Evolutionary conservation across 2,888 invertebrate genomes (phyloP).

Genomic region (Tanypteryx hageni): DNA sequence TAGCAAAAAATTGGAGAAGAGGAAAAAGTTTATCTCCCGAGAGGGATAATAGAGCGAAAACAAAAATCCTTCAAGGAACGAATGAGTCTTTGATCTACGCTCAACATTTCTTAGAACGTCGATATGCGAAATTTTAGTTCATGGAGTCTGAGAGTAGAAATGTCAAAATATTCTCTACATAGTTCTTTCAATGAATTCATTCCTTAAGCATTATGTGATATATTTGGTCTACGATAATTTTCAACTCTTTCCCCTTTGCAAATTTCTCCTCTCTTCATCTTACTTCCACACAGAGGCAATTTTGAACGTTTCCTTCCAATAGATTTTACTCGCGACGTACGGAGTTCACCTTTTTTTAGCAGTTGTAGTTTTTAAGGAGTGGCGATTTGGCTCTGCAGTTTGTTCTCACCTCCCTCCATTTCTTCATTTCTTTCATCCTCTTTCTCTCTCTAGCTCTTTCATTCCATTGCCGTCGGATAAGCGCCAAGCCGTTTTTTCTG

Average conservation of each 20-base stretch:
- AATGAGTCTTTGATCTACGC: too few species aligned
- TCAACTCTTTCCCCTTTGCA: neutral
- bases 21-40: too few species aligned
- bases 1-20: too few species aligned
- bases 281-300: neutral
- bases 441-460: neutral
- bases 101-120: too few species aligned
- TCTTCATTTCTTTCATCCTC: neutral
- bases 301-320: neutral
- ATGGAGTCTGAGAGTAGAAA: too few species aligned
- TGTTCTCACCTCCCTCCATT: neutral
- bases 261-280: neutral
- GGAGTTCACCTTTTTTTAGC: neutral
- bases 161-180: too few species aligned
- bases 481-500: conserved; percentile 15
- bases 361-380: neutral
- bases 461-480: conserved; percentile 39
- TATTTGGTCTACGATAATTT: too few species aligned
- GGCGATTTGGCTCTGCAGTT: neutral
- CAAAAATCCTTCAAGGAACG: too few species aligned
- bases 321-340: neutral
- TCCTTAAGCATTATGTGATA: too few species aligned
- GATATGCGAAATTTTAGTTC: too few species aligned
- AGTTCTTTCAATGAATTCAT: too few species aligned
- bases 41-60: too few species aligned